Percentiles rank a stretch among this genome's conserved stretches.
These are phyloP conservation scores for Onthophagus sagittarius DNA, from an alignment of 2,888 invertebrate genomes.

Conservation along the genomic window DNA sequence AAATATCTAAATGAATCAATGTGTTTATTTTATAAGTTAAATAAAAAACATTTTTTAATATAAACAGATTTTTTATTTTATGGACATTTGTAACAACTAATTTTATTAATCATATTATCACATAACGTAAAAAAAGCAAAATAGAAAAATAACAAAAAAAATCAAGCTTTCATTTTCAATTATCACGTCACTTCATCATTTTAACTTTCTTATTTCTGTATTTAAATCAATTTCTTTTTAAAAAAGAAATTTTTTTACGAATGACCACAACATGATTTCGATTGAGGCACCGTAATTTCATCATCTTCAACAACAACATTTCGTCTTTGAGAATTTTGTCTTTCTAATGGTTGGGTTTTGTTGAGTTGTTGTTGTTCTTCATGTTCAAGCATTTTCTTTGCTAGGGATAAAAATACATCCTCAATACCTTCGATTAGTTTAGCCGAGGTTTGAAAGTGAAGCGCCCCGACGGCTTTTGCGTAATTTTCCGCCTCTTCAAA, in stretches of 20 bases:
- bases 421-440: constrained; percentile 89
- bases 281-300: constrained; percentile 35
- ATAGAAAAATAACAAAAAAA: not conserved
- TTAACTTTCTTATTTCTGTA: no score
- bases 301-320: constrained; percentile 47
- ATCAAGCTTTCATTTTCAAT: not conserved
- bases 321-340: constrained; percentile 43
- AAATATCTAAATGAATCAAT: constrained; percentile 40
- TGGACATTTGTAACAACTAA: not conserved
- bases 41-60: constrained; percentile 4
- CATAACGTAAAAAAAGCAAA: not conserved
- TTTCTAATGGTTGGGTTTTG: constrained; percentile 33
- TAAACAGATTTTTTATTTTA: not conserved
- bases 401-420: constrained; percentile 82
- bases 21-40: not conserved
- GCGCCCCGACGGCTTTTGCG: constrained; percentile 85
- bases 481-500: constrained; percentile 85
- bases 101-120: not conserved
- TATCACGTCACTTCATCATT: not conserved
- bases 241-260: constrained; percentile 34
- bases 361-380: constrained; percentile 39
- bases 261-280: constrained; percentile 39
- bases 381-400: constrained; percentile 66
- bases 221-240: no score
- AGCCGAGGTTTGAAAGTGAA: constrained; percentile 90